Conservation (phyloP, 1,140 invertebrate genomes). For the Sogatella furcifera region DNA sequence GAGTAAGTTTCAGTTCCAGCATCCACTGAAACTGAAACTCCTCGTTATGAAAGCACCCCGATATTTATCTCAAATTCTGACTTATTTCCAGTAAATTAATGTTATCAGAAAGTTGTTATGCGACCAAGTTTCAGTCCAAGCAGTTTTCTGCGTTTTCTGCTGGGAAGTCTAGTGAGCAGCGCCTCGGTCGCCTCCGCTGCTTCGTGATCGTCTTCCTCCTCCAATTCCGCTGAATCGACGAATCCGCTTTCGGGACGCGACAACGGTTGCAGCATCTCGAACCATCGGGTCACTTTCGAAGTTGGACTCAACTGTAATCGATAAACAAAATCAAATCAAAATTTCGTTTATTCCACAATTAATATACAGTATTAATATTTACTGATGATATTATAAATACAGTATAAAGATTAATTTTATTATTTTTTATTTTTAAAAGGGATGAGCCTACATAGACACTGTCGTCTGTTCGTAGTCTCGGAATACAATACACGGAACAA, state of each 20-base stretch:
- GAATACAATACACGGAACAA: no score
- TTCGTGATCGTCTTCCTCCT: conserved; percentile 29
- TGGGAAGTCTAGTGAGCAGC: conserved; percentile 48
- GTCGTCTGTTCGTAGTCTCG: no score
- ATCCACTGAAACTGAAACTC: no score
- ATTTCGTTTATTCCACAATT: no score
- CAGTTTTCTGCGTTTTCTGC: conserved; percentile 51
- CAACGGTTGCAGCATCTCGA: conserved; percentile 45
- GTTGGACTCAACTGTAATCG: conserved; percentile 46
- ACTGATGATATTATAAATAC: no score
- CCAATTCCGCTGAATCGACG: conserved; percentile 39
- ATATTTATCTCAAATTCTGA: no score
- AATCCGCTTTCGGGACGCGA: conserved; percentile 61
- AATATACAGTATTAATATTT: no score
- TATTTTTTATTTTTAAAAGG: no score
- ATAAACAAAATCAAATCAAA: not conserved
- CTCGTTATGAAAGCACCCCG: no score
- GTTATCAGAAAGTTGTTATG: conserved; percentile 45
- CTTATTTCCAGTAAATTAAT: not conserved
- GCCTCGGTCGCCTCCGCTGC: conserved; percentile 42
- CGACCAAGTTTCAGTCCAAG: conserved; percentile 50
- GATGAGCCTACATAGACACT: no score
- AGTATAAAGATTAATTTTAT: no score
- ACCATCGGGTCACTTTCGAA: conserved; percentile 62
- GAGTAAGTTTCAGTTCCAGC: no score